Evolutionary conservation across 1,140 invertebrate genomes (phyloP).

Genomic region (Scaptodrosophila lebanonensis): DNA sequence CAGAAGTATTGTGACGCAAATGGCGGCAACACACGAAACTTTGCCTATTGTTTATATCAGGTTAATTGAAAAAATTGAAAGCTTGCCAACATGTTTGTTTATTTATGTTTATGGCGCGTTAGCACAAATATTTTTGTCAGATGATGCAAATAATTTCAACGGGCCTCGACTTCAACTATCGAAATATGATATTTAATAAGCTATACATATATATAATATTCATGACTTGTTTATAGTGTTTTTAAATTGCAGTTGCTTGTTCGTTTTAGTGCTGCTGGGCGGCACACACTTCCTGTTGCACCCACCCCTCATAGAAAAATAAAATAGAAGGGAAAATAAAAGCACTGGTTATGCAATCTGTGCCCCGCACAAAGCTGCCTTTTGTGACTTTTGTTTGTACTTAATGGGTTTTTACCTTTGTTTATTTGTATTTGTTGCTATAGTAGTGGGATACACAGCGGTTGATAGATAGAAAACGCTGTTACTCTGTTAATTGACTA

Average conservation of each 20-base stretch:
- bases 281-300: slow-evolving; percentile 47
- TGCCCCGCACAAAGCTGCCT: slow-evolving; percentile 27
- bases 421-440: slow-evolving; percentile 17
- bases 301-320: no score
- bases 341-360: slow-evolving; percentile 62
- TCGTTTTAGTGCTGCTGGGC: slow-evolving; percentile 24
- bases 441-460: no score
- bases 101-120: slow-evolving; percentile 32
- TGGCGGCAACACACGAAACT: not conserved
- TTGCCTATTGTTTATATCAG: slow-evolving; percentile 25
- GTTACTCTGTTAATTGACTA: no score
- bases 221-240: no score
- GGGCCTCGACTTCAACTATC: no score
- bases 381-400: no score
- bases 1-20: slow-evolving; percentile 3
- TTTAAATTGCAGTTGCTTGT: slow-evolving; percentile 8
- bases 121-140: no score
- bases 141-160: no score
- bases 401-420: slow-evolving; percentile 19
- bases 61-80: slow-evolving; percentile 15
- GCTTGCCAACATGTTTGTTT: slow-evolving; percentile 31
- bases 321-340: no score
- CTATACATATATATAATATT: no score
- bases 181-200: no score
- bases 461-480: no score